Evolutionary conservation across 2,797 vertebrate species (phyloP).

Genomic region (Crenuchus spilurus): DNA sequence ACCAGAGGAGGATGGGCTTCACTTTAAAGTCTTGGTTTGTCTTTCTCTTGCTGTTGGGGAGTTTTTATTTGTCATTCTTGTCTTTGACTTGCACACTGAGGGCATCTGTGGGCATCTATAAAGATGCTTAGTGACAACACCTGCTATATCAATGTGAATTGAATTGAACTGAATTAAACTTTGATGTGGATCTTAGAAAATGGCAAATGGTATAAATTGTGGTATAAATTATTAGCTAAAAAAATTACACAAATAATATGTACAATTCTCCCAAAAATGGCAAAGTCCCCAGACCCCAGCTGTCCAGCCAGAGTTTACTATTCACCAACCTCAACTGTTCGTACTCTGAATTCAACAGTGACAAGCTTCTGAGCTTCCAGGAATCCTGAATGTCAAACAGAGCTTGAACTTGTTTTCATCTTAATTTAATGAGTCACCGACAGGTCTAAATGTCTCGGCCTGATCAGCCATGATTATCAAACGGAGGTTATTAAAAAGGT

Average conservation of each 20-base stretch:
- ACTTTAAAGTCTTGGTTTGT: too few species aligned
- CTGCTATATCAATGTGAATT: too few species aligned
- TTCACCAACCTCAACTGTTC: not conserved
- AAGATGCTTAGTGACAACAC: too few species aligned
- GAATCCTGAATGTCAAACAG: constrained; percentile 17
- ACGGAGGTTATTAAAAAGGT: constrained; percentile 28
- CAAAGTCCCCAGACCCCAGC: not conserved
- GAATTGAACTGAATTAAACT: too few species aligned
- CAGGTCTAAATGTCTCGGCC: constrained; percentile 15
- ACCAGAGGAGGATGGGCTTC: too few species aligned
- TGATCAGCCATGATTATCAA: constrained; percentile 32
- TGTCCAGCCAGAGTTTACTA: not conserved
- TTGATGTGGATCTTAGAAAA: too few species aligned
- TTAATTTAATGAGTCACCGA: constrained; percentile 36
- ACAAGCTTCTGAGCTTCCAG: not conserved
- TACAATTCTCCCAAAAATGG: not conserved
- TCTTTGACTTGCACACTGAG: too few species aligned
- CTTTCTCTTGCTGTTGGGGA: too few species aligned
- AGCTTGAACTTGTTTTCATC: constrained; percentile 39
- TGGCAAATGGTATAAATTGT: too few species aligned
- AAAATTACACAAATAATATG: not conserved
- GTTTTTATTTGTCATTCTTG: too few species aligned
- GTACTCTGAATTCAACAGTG: not conserved
- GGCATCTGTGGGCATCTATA: too few species aligned
- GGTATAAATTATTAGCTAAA: not conserved